Evolutionary conservation across 2,888 invertebrate species (phyloP).

Genomic region (Harpalus rubripes): DNA sequence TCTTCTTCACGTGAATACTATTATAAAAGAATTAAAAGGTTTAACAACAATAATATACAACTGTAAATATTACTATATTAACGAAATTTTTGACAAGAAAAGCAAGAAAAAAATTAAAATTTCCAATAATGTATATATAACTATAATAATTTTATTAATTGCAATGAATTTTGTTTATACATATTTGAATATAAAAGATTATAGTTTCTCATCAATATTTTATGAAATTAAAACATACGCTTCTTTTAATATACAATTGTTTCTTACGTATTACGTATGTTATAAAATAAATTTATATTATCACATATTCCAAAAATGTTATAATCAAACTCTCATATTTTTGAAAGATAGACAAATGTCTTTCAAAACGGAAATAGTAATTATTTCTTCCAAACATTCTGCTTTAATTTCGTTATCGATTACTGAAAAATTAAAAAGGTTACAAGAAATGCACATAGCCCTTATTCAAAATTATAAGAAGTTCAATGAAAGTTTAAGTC

Average conservation of each 20-base stretch:
- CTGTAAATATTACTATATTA: conserved; percentile 43
- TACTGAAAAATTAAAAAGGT: conserved; percentile 16
- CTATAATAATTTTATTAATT: neutral
- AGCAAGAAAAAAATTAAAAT: conserved; percentile 7
- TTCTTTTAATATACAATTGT: neutral
- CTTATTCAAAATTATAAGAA: neutral
- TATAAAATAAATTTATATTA: conserved; percentile 9
- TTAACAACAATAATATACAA: conserved; percentile 22
- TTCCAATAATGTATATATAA: neutral
- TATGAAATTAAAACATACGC: neutral
- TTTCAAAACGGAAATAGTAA: neutral
- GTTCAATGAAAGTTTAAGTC: conserved; percentile 3
- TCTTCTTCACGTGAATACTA: neutral
- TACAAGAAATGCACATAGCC: conserved; percentile 27
- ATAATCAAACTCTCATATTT: neutral
- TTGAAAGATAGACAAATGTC: neutral
- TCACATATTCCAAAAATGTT: conserved; percentile 21
- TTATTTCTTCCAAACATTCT: conserved; percentile 11
- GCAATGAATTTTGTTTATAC: neutral
- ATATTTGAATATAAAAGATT: neutral
- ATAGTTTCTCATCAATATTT: neutral
- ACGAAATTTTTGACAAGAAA: conserved; percentile 15
- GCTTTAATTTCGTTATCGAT: neutral
- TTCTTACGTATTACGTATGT: neutral
- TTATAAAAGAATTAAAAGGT: conserved; percentile 11